Conservation (phyloP, 2,888 invertebrate genomes). For the Chloroclystis v-ata region DNA sequence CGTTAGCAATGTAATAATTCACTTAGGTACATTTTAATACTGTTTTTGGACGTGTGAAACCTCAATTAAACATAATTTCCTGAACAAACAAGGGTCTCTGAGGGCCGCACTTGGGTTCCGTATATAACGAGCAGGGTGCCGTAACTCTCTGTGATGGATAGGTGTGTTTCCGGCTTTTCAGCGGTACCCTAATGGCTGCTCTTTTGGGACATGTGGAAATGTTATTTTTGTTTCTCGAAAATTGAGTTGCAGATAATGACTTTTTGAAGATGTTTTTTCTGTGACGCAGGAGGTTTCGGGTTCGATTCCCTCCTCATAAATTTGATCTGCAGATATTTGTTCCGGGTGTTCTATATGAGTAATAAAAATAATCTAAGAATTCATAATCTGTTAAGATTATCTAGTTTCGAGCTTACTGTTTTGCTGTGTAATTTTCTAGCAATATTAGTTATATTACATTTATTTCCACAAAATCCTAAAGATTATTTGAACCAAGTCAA, state of each 20-base stretch:
- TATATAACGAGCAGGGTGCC: conserved; percentile 47
- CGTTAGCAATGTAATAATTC: conserved; percentile 5
- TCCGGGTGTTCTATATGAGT: too few species aligned
- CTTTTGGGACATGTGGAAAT: conserved; percentile 23
- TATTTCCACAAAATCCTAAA: too few species aligned
- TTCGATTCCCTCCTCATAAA: too few species aligned
- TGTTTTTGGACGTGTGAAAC: conserved; percentile 20
- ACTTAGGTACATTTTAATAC: conserved; percentile 13
- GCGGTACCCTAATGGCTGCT: conserved; percentile 52
- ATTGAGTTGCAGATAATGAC: not conserved
- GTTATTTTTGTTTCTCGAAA: conserved; percentile 9
- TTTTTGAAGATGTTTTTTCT: too few species aligned
- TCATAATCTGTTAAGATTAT: too few species aligned
- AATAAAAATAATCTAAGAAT: too few species aligned
- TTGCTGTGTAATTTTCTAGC: too few species aligned
- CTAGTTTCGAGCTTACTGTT: too few species aligned
- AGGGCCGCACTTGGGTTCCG: conserved; percentile 33
- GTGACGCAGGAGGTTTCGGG: too few species aligned
- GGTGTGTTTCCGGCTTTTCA: conserved; percentile 69
- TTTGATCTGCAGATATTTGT: too few species aligned
- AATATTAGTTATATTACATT: too few species aligned
- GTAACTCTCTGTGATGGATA: conserved; percentile 66
- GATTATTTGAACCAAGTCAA: too few species aligned
- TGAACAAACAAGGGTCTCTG: conserved; percentile 21
- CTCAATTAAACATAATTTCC: conserved; percentile 22